These are phyloP conservation scores for Paelopatides confundens DNA, from an alignment of 53 echinoderm and acorn worm species.

Conservation along the genomic window DNA sequence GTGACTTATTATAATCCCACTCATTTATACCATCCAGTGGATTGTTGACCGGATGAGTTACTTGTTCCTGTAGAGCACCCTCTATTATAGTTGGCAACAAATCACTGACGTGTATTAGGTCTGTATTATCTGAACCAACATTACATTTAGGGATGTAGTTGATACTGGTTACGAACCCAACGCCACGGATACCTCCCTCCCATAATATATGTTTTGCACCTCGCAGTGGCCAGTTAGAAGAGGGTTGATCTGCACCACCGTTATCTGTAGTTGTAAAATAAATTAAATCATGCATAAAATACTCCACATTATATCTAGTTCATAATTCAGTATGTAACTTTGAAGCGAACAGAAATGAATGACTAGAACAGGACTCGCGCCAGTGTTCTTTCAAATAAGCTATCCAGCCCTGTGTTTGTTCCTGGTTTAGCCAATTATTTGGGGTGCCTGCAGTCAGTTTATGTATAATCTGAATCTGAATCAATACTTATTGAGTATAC, in stretches of 20 bases:
- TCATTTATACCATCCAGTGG: slow-evolving; percentile 77
- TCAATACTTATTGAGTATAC: too few relatives aligned
- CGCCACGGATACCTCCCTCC: slow-evolving; percentile 86
- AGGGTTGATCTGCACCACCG: slow-evolving; percentile 54
- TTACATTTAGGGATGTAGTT: slow-evolving; percentile 13
- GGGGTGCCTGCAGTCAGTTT: too few relatives aligned
- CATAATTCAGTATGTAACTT: too few relatives aligned
- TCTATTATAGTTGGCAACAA: slow-evolving; percentile 82
- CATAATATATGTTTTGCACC: slow-evolving; percentile 70
- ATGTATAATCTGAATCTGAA: too few relatives aligned
- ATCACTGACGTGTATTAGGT: slow-evolving; percentile 82
- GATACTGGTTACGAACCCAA: slow-evolving; percentile 41
- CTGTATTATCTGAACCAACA: slow-evolving; percentile 63
- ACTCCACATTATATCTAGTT: neutral
- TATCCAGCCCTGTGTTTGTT: too few relatives aligned
- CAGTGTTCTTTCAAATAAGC: too few relatives aligned
- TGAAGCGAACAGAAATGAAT: too few relatives aligned
- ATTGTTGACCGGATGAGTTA: slow-evolving; percentile 23
- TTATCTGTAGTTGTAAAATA: slow-evolving; percentile 67
- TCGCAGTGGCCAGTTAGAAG: slow-evolving; percentile 84
- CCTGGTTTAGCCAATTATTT: too few relatives aligned
- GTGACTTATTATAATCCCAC: slow-evolving; percentile 76
- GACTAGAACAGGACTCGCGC: too few relatives aligned
- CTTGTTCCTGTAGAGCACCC: slow-evolving; percentile 43
- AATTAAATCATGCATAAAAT: neutral